phyloP scores from a whole-genome alignment of 2,888 invertebrate species.

The Argynnis bischoffii region DNA sequence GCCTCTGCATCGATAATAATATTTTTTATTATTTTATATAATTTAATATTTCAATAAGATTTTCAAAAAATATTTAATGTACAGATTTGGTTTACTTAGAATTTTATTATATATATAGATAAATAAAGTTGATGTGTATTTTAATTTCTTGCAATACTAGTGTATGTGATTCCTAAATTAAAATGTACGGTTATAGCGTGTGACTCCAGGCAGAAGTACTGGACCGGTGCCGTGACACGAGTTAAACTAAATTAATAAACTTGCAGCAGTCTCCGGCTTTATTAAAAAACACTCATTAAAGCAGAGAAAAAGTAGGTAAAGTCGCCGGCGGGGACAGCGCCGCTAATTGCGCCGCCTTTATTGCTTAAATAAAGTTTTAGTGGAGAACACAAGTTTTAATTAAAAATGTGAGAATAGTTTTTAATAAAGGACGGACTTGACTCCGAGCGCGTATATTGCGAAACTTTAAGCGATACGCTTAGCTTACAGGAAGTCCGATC shows the following conservation, averaged over 20 bases:
- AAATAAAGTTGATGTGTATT: neutral
- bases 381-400: slow-evolving; percentile 82
- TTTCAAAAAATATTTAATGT: too few species aligned
- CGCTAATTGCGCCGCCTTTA: slow-evolving; percentile 82
- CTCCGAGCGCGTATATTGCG: slow-evolving; percentile 76
- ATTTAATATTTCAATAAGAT: too few species aligned
- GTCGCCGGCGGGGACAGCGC: slow-evolving; percentile 81
- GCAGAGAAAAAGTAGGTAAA: slow-evolving; percentile 81
- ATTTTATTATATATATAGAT: too few species aligned
- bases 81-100: too few species aligned
- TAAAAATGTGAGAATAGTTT: slow-evolving; percentile 83
- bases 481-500: slow-evolving; percentile 76
- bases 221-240: slow-evolving; percentile 69
- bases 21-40: too few species aligned
- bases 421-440: slow-evolving; percentile 79
- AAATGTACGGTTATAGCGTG: slow-evolving; percentile 62
- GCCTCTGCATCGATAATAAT: too few species aligned
- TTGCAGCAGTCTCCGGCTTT: slow-evolving; percentile 77
- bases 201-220: slow-evolving; percentile 47
- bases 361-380: slow-evolving; percentile 83
- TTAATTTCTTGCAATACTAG: neutral
- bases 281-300: slow-evolving; percentile 83
- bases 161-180: slow-evolving; percentile 52
- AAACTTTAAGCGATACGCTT: slow-evolving; percentile 80
- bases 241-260: slow-evolving; percentile 82